Base-by-base conservation (phyloP, 2,113 vertebrate species). In the Nannospalax galili region DNA sequence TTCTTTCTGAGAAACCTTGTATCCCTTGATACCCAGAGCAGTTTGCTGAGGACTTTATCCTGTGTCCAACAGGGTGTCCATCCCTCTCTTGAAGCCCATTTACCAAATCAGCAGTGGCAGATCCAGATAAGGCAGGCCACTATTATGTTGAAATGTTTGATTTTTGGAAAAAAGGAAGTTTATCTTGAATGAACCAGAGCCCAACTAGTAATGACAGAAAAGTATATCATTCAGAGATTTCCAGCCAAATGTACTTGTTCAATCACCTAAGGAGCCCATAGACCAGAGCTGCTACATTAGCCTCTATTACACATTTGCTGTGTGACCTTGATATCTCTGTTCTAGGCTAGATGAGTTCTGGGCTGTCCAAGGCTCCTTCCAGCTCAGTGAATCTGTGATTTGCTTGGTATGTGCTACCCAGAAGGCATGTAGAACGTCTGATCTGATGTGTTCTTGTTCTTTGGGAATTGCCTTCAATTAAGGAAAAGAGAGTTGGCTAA, bases 141-240 rank as follows among this genome's bases (percentile, higher is more conserved):
- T 91, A 94, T 97, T 96, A 88, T 26, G 14, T 91, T 95, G 84
- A 96, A 96, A 94, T 15, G 19, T 93, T 96, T 96, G 84, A 90
- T 82, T 96, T 96, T 96, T 92, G 84, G 88, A 79, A 74, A 79
- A 88, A 32, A 16, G 12, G 12, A 52, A 75, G 69, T 73, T 60
- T 93, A 24, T 94, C 81, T 96, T 58, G 73, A 95, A 88, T 42
- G 77, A 96, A 75, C 37, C 56, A 77, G 79, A 95, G 75, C 91
- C 94, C 94, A 91, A 75, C 79, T 92, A 75, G 81, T 45, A 72
- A 73, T 35, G 70, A 80, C 62, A 77, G 93, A 64, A 90, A 84
- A 88, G 64, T 32, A 84, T 69, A 82, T 20, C 65, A 86, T 89
- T 85, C 89, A 52, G 52, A 94, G 75, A 8, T 91, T 96, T 95